Evolutionary conservation across 2,113 vertebrate species (phyloP), one percentile per base, ranked within the genome.

Genomic region (Menidia beryllina): DNA sequence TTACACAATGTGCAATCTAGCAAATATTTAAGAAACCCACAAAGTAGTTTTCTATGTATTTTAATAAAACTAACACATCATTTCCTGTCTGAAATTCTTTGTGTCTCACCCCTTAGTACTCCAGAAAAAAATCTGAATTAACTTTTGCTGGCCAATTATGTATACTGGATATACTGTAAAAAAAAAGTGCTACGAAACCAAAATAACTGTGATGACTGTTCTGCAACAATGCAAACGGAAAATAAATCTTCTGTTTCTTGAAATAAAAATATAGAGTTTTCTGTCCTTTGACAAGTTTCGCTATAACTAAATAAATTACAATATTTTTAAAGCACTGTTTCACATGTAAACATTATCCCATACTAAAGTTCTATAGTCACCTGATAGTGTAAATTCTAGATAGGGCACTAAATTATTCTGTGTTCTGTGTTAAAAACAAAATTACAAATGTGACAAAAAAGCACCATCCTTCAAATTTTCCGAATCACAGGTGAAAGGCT

Each of bases 1-100:
- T 91, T 91, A 83, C 82, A 88, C 82, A 92, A 91, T 92, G 90
- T 93, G 91, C 87, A 92, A 88, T 90, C 77, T 87, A 90, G 83
- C 82, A 91, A 82, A 89, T 84, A 93, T 89, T 83, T 80, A 86
- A 86, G 50, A 87, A 89, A 87, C 88, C 88, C 88, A 91, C 81
- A 94, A 92, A 93, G 91, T 92, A 94, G 92, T 93, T 94, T 94
- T 94, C 76, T 94, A 94, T 93, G 93, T 94, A 94, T 94, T 94
- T 94, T 94, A 94, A 94, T 94, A 94, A 94, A 94, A 91, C 86
- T 91, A 92, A 91, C 91, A 92, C 87, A 89, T 91, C 82, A 90
- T 93, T 91, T 85, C 69, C 81, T 89, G 91, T 93, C 88, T 93
- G 86, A 93, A 91, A 88, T 91, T 90, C 72, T 89, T 90, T 92